A percentile compares a stretch with the other conserved stretches of the same genome.
These are phyloP conservation scores for Rhabdophis nuchalis DNA, from an alignment of 2,797 vertebrate species.

Conservation along the genomic window DNA sequence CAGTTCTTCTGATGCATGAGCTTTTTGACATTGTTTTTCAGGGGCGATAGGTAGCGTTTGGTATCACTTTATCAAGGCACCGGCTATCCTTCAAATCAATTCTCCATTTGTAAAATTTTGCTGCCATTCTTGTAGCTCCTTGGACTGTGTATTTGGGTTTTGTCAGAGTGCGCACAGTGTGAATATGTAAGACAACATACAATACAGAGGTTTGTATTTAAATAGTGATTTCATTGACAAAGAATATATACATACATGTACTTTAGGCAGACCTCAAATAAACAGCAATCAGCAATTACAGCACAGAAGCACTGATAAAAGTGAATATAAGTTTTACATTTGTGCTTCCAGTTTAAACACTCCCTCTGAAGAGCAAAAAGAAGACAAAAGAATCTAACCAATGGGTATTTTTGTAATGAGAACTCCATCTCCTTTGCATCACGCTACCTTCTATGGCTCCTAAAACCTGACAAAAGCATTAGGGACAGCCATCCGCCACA, in stretches of 20 bases:
- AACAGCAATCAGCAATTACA: no score
- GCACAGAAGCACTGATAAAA: background rate
- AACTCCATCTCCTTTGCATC: background rate
- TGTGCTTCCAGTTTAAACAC: background rate
- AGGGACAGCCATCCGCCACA: background rate
- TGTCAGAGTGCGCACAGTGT: background rate
- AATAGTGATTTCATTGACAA: no score
- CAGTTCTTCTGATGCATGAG: constrained; percentile 59
- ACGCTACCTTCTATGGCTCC: background rate
- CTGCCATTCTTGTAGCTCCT: background rate
- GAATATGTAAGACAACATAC: no score
- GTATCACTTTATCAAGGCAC: constrained; percentile 51
- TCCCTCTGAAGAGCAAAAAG: background rate
- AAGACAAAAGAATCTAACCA: background rate
- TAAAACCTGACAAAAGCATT: background rate
- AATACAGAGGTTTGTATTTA: no score
- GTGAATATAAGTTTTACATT: background rate
- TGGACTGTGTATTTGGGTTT: background rate
- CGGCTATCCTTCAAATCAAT: constrained; percentile 33
- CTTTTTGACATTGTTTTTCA: constrained; percentile 27
- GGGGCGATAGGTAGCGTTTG: constrained; percentile 31
- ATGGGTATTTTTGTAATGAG: background rate
- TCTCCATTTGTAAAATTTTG: background rate
- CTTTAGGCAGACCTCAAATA: no score
- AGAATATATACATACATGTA: no score